A percentile compares a stretch with the other conserved stretches of the same genome.
Evolutionary conservation across 2,113 vertebrate genomes (phyloP).

Genomic region (Platysteira castanea): DNA sequence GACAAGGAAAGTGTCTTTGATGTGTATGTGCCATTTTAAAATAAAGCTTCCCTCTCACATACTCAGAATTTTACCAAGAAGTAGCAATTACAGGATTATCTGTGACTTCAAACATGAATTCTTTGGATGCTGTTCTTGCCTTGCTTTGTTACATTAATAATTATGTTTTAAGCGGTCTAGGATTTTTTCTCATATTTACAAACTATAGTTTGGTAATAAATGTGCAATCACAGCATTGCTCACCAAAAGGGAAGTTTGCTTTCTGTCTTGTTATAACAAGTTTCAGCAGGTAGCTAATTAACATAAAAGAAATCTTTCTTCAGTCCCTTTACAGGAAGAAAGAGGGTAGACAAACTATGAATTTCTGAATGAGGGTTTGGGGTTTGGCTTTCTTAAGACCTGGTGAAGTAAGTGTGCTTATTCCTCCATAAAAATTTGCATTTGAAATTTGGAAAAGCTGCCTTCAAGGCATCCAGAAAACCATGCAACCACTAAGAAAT

Average conservation of each 20-base stretch:
- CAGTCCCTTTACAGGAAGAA: neutral
- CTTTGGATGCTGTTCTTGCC: neutral
- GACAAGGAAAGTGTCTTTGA: conserved; percentile 61
- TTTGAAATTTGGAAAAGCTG: neutral
- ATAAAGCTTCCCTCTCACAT: conserved; percentile 26
- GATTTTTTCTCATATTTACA: neutral
- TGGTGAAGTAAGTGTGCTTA: neutral
- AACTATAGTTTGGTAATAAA: neutral
- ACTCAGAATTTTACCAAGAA: conserved; percentile 51
- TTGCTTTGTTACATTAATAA: conserved; percentile 58
- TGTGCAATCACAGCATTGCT: neutral
- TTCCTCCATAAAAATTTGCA: neutral
- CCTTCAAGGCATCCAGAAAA: neutral
- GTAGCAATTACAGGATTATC: conserved; percentile 72
- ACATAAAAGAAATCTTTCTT: neutral
- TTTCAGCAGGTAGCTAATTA: neutral
- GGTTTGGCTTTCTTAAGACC: neutral
- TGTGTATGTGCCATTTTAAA: conserved; percentile 49
- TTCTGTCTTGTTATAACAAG: neutral
- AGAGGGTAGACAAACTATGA: neutral
- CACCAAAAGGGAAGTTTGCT: neutral
- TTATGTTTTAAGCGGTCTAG: conserved; percentile 33
- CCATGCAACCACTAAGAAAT: neutral
- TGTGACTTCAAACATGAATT: conserved; percentile 62
- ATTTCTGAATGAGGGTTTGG: neutral